Conservation (phyloP, 1,140 invertebrate genomes). For the Psilanteris sp. region DNA sequence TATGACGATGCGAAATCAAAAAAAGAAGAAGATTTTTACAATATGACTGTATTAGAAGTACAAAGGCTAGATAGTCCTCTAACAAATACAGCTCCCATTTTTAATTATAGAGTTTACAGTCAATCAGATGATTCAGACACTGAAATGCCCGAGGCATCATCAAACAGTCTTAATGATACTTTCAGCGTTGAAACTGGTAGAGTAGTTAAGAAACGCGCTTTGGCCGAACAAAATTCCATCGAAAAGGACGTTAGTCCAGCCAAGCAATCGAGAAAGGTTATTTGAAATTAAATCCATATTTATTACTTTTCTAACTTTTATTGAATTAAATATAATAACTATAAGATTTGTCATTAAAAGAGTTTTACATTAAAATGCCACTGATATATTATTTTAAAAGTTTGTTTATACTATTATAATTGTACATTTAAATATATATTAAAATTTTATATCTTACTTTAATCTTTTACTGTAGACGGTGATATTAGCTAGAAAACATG, state of each 20-base stretch:
- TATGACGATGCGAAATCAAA: conserved; percentile 31
- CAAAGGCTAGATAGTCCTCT: conserved; percentile 16
- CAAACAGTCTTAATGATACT: conserved; percentile 68
- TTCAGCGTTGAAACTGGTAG: conserved; percentile 57
- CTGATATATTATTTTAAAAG: too few species aligned
- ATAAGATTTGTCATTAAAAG: too few species aligned
- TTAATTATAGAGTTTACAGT: neutral
- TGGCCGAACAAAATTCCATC: conserved; percentile 70
- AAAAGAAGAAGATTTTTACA: conserved; percentile 48
- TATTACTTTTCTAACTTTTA: too few species aligned
- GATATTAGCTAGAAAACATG: neutral
- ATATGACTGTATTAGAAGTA: conserved; percentile 28
- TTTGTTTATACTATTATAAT: too few species aligned
- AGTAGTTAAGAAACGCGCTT: conserved; percentile 68
- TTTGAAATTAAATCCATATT: too few species aligned
- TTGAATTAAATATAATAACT: too few species aligned
- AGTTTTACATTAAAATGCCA: too few species aligned
- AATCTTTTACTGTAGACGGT: conserved; percentile 11
- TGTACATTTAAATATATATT: neutral
- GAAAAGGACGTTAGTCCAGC: conserved; percentile 58
- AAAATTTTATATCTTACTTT: neutral
- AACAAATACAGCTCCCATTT: neutral
- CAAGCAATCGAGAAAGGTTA: conserved; percentile 67
- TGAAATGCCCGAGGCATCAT: conserved; percentile 14
- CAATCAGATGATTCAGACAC: neutral